Percentiles rank a stretch among this genome's conserved stretches.
These are phyloP conservation scores for Proisotoma minuta DNA, from an alignment of 2,888 invertebrate species.

Conservation along the genomic window DNA sequence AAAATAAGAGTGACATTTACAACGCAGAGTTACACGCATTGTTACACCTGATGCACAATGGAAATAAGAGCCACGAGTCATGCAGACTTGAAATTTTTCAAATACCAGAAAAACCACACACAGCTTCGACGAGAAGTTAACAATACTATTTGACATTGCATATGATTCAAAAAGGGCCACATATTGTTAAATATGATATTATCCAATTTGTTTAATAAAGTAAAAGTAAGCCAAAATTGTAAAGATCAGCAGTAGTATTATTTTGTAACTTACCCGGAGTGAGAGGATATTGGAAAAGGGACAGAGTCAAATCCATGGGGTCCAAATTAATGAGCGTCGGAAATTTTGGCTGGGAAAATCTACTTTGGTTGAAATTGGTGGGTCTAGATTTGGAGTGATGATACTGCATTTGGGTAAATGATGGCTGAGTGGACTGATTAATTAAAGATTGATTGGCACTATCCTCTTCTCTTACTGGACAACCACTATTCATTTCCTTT, in stretches of 20 bases:
- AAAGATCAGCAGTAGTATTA: no score
- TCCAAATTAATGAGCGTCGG: conserved; percentile 41
- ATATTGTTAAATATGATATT: background rate
- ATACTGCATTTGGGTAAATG: no score
- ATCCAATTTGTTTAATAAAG: background rate
- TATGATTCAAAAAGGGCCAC: no score
- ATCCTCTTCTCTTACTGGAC: no score
- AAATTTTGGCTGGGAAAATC: no score
- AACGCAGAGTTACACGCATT: background rate
- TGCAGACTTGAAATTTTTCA: background rate
- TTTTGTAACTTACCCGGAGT: conserved; percentile 33
- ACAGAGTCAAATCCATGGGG: conserved; percentile 23
- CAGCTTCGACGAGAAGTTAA: background rate
- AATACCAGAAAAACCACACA: conserved; percentile 2
- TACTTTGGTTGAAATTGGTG: no score
- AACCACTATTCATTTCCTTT: no score
- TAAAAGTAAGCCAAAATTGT: background rate
- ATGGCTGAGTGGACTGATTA: no score
- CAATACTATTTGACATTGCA: background rate
- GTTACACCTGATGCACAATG: background rate
- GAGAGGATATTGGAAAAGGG: conserved; percentile 40
- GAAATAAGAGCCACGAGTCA: background rate
- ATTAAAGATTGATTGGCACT: no score
- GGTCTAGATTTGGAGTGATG: no score
- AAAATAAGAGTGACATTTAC: conserved; percentile 11